A percentile compares a stretch with the other conserved stretches of the same genome.
phyloP scores from a whole-genome alignment of 2,797 vertebrate species.

The Oreortyx pictus region DNA sequence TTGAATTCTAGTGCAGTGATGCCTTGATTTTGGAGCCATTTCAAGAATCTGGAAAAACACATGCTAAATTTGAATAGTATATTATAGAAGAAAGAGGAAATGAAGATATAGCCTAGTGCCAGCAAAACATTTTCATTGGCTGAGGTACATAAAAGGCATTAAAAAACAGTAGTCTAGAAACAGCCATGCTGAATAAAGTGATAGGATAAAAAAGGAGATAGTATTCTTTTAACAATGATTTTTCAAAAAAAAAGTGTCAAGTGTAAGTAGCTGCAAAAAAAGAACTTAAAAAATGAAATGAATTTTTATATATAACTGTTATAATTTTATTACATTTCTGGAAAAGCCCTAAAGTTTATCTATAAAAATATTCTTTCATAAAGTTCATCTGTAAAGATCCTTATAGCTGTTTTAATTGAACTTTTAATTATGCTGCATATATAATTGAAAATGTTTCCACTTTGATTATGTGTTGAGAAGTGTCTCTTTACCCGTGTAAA shows the following conservation, averaged over 20 bases:
- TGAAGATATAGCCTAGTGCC: background rate
- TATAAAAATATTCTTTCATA: conserved; percentile 18
- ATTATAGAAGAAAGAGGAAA: background rate
- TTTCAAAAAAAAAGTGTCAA: background rate
- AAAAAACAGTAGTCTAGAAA: background rate
- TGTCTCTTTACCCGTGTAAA: conserved; percentile 23
- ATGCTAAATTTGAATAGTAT: background rate
- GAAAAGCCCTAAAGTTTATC: background rate
- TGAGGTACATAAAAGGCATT: background rate
- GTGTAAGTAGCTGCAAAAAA: background rate
- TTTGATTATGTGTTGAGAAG: conserved; percentile 52
- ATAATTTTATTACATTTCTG: background rate
- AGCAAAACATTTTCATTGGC: background rate
- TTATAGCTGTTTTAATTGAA: conserved; percentile 44
- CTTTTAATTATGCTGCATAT: conserved; percentile 60
- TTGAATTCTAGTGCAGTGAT: background rate
- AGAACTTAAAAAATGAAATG: background rate
- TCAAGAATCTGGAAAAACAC: background rate
- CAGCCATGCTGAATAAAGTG: background rate
- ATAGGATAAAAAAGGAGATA: background rate
- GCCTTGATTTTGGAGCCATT: background rate
- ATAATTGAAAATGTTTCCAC: conserved; percentile 57
- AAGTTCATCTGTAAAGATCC: conserved; percentile 38
- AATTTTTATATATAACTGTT: background rate
- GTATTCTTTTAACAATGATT: background rate